These are phyloP conservation scores for Mesoligia furuncula DNA, from an alignment of 2,888 invertebrate species.

Conservation along the genomic window DNA sequence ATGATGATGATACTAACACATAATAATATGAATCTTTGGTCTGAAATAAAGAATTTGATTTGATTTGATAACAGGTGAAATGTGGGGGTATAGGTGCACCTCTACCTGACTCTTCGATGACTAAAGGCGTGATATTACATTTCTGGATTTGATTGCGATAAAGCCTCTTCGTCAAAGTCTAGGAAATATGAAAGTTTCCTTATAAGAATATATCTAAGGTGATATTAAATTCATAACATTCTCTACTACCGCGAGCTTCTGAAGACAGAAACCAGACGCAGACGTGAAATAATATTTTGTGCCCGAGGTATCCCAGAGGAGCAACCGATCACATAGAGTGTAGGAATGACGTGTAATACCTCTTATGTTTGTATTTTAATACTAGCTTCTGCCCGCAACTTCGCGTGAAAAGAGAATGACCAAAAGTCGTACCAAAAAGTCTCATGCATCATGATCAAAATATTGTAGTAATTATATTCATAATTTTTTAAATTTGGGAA, in stretches of 20 bases:
- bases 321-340: constrained; percentile 30
- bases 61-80: no score
- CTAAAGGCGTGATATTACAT: neutral
- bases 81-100: neutral
- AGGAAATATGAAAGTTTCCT: neutral
- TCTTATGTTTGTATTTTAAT: constrained; percentile 7
- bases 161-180: neutral
- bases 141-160: neutral
- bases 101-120: neutral
- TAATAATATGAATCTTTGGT: no score
- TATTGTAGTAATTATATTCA: no score
- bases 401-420: no score
- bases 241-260: constrained; percentile 2
- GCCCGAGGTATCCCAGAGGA: constrained; percentile 34
- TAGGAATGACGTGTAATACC: constrained; percentile 31
- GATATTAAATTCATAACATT: constrained; percentile 46
- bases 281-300: constrained; percentile 31
- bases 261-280: constrained; percentile 12
- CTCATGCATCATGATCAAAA: no score
- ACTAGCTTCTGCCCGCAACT: neutral
- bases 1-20: no score
- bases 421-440: no score
- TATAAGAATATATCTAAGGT: constrained; percentile 10
- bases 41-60: no score
- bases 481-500: no score